Evolutionary conservation across 1,140 invertebrate species (phyloP), one percentile per base, ranked within the genome.

Genomic region (Patella vulgata): DNA sequence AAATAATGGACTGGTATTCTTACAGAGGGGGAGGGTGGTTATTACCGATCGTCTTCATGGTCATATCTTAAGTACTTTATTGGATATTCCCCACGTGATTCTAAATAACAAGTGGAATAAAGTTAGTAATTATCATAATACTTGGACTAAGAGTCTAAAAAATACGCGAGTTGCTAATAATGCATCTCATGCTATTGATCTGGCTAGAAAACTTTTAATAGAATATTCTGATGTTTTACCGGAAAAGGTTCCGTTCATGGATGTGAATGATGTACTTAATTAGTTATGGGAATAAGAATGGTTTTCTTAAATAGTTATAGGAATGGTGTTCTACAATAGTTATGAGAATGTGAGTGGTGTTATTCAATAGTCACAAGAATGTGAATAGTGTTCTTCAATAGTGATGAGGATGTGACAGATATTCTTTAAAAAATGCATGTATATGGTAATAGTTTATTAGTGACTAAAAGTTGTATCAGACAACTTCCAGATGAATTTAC

Each of bases 41-140:
- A 50, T 71, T 6, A 68, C 69, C 5, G 69, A 71, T 36, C 47
- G 69, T 25, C 66, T 71, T 3, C 69, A 71, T 46, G 69, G 62
- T 2, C 69, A 71, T 51, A 64, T 71, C 43, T 30, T 71, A 4
- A 44, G 43, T 57, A 50, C 42, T 5, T 48, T 71, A 33, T 28
- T 66, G 28, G 59, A 59, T 51, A 71, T 66, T 39, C 69, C 64
- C 1, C 59, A 71, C 60, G 69, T 71, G 23, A 39, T 68, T 3
- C 54, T 71, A 17, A 58, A 71, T 58, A 65, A 56, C 53, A 31
- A 59, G 9, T 42, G 42, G 47, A 54, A 50, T 23, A 71, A 71
- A 31, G 30, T 66, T 21, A 53, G 50, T 21, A 21, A 52, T 27
- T 71, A 57, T 52, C 56, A 61, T 31, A 61, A 55, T 42, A 68